These are phyloP conservation scores for Oscheius sp. DNA, from an alignment of 2,888 invertebrate genomes.

Conservation along the genomic window DNA sequence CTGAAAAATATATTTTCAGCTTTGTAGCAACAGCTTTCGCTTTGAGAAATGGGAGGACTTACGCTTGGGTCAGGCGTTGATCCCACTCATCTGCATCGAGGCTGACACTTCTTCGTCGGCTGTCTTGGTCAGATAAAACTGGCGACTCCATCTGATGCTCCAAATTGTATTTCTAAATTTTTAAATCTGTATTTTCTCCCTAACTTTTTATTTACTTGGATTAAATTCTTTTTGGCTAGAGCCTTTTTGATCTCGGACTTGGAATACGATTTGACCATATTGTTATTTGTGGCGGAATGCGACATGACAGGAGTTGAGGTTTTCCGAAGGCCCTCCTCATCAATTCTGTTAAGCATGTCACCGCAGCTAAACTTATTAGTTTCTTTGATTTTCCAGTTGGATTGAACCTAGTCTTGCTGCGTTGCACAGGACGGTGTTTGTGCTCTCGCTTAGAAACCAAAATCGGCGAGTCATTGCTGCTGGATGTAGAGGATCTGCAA, in stretches of 20 bases:
- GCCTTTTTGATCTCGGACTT: slow-evolving; percentile 16
- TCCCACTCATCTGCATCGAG: slow-evolving; percentile 36
- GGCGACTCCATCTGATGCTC: slow-evolving; percentile 18
- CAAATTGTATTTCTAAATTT: slow-evolving; percentile 34
- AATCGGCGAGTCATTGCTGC: slow-evolving; percentile 27
- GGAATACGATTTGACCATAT: slow-evolving; percentile 8
- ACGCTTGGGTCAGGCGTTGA: slow-evolving; percentile 7
- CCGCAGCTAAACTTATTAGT: slow-evolving; percentile 31
- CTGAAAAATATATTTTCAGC: slow-evolving; percentile 6
- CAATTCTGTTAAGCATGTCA: slow-evolving; percentile 34
- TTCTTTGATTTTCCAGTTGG: not conserved
- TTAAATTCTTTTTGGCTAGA: slow-evolving; percentile 27
- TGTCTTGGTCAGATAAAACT: not conserved
- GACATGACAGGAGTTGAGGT: slow-evolving; percentile 30
- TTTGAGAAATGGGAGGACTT: not conserved
- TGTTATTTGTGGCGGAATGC: slow-evolving; percentile 9
- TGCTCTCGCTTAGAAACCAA: slow-evolving; percentile 11
- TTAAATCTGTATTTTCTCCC: not conserved
- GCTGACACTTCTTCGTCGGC: slow-evolving; percentile 30
- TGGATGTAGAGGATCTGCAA: slow-evolving; percentile 23
- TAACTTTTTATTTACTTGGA: slow-evolving; percentile 5
- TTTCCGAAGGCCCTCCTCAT: slow-evolving; percentile 33
- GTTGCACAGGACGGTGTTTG: slow-evolving; percentile 35
- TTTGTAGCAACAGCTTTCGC: not conserved
- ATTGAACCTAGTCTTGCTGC: slow-evolving; percentile 37